Percentiles rank a stretch among this genome's conserved stretches.
Conservation (phyloP, 2,888 invertebrate genomes). For the Lissocephala sabroskyi region DNA sequence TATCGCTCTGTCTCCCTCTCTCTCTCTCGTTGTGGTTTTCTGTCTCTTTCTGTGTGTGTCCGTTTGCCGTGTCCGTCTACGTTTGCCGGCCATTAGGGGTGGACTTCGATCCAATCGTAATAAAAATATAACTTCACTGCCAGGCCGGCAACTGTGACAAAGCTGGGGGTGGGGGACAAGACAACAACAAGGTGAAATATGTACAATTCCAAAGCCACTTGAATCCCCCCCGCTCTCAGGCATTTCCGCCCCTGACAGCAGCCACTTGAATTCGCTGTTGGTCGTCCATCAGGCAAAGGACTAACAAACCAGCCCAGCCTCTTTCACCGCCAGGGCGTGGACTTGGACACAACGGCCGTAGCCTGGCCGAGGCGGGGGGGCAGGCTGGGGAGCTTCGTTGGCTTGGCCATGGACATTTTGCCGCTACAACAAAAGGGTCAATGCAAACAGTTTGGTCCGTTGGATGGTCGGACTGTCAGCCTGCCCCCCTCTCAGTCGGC, state of each 20-base stretch:
- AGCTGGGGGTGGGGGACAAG: constrained; percentile 7
- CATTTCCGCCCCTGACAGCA: constrained; percentile 7
- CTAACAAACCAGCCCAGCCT: constrained; percentile 33
- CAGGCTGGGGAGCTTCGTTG: constrained; percentile 15
- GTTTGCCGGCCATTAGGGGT: constrained; percentile 47
- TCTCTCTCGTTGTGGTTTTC: too few species aligned
- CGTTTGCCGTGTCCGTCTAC: neutral
- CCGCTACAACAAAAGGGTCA: constrained; percentile 49
- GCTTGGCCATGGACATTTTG: too few species aligned
- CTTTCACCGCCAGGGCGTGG: too few species aligned
- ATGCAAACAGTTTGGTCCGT: constrained; percentile 25
- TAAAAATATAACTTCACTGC: constrained; percentile 34
- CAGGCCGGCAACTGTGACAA: too few species aligned
- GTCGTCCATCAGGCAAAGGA: constrained; percentile 43
- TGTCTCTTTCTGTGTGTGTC: neutral
- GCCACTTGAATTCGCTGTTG: constrained; percentile 21
- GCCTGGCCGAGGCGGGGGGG: too few species aligned
- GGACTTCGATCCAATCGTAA: constrained; percentile 51
- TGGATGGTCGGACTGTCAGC: neutral
- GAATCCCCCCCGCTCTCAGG: neutral
- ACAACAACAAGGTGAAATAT: constrained; percentile 31
- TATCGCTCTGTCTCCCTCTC: too few species aligned
- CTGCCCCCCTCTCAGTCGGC: neutral
- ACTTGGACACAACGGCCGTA: too few species aligned
- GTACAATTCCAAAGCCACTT: constrained; percentile 41